Evolutionary conservation across 2,888 invertebrate genomes (phyloP).

Genomic region (Phengaris arion): DNA sequence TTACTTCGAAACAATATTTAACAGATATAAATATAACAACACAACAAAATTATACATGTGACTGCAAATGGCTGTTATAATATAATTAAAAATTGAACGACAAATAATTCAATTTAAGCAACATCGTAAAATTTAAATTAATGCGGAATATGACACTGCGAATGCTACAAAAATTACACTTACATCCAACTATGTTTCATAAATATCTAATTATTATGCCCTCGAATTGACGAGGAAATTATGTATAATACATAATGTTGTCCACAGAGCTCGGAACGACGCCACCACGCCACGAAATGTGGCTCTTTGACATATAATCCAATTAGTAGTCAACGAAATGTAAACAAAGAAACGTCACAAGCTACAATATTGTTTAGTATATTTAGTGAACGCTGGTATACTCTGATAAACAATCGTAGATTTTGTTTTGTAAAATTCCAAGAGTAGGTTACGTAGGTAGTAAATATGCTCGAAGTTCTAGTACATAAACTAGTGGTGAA

Average conservation of each 20-base stretch:
- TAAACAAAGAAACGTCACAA: constrained; percentile 9
- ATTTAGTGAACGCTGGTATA: neutral
- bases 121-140: neutral
- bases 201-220: constrained; percentile 3
- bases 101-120: neutral
- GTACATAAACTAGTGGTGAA: too few species aligned
- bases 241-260: neutral
- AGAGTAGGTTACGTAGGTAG: too few species aligned
- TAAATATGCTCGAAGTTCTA: too few species aligned
- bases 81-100: neutral
- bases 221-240: neutral
- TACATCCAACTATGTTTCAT: neutral
- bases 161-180: neutral
- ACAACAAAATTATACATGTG: constrained; percentile 3
- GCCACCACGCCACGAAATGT: neutral
- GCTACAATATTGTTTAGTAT: neutral
- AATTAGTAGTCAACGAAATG: neutral
- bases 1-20: neutral
- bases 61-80: constrained; percentile 3
- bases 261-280: constrained; percentile 3
- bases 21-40: neutral
- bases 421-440: neutral
- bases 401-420: neutral
- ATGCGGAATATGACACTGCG: neutral
- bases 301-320: constrained; percentile 4